Base-by-base conservation (phyloP, 2,797 vertebrate species). In the Anguilla pacifica region DNA sequence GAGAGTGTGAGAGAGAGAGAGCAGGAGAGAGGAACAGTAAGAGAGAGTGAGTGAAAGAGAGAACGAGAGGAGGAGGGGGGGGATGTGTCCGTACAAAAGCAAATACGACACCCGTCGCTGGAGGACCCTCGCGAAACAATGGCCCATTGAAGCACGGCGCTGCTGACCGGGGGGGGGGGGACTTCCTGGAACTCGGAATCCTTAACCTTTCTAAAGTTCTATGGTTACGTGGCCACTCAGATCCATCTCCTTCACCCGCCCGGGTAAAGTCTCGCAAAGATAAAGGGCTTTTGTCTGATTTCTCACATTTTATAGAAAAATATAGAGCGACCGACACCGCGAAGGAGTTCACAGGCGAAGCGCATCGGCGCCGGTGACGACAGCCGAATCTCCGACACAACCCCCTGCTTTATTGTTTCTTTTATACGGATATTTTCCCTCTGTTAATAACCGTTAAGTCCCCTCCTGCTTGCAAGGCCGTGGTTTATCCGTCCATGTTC, bases 31-130 rank as follows among this genome's bases (percentile, higher is more conserved):
- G n/a, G n/a, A n/a, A n/a, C n/a, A n/a, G n/a, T n/a, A n/a, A n/a
- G n/a, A n/a, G n/a, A n/a, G n/a, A n/a, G n/a, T n/a, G n/a, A n/a
- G n/a, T n/a, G n/a, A n/a, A n/a, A 31, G 70, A 74, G 31, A 74
- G 70, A 35, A 19, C 35, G 28, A 35, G 70, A 31, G n/a, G 10
- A 28, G 11, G 70, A 35, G 35, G 15, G 15, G 51, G 88, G 87
- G 72, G 31, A 77, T 77, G 31, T 39, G 72, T 77, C 35, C 13
- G 72, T 39, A 35, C 72, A 92, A 93, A 92, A 91, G 91, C 91
- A 87, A 92, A 93, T 92, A 89, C 87, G 88, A 92, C 90, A 43
- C 88, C 74, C 89, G 91, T 94, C 94, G 94, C 95, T 92, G 89
- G 90, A 85, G 86, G 90, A 90, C 85, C 88, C 84, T 77, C 9